These are phyloP conservation scores for Noturus placidus DNA, from an alignment of 2,113 vertebrate genomes.

Conservation along the genomic window DNA sequence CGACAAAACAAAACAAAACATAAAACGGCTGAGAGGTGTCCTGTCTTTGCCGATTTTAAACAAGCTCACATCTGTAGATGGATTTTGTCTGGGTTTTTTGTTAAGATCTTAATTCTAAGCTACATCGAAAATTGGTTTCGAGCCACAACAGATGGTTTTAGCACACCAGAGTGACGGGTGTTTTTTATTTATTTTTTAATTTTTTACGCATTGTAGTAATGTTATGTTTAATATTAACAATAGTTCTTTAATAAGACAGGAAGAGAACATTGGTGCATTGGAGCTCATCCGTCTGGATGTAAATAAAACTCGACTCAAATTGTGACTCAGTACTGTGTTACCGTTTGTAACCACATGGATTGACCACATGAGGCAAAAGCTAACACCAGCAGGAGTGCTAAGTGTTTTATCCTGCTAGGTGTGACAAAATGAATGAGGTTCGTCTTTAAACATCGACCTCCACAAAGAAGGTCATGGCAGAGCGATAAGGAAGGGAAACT, in stretches of 20 bases:
- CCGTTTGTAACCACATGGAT: background rate
- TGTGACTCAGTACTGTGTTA: background rate
- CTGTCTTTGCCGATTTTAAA: background rate
- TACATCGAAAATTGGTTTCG: background rate
- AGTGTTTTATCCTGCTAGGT: background rate
- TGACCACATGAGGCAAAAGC: background rate
- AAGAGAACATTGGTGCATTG: no score
- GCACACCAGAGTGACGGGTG: background rate
- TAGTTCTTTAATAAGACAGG: background rate
- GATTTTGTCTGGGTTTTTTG: background rate
- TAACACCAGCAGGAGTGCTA: conserved; percentile 15
- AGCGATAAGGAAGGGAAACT: background rate
- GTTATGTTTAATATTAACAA: background rate
- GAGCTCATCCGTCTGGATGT: background rate
- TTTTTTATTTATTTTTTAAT: no score
- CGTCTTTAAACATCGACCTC: background rate
- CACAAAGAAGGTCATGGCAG: background rate
- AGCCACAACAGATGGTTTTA: background rate
- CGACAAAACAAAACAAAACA: no score
- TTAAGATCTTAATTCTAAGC: background rate
- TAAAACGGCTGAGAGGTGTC: background rate
- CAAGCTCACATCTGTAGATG: background rate
- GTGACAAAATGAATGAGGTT: background rate
- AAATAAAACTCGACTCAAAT: background rate
- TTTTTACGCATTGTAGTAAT: background rate